Evolutionary conservation across 2,888 invertebrate species (phyloP), one percentile per base, ranked within the genome.

Genomic region (Drepana falcataria): DNA sequence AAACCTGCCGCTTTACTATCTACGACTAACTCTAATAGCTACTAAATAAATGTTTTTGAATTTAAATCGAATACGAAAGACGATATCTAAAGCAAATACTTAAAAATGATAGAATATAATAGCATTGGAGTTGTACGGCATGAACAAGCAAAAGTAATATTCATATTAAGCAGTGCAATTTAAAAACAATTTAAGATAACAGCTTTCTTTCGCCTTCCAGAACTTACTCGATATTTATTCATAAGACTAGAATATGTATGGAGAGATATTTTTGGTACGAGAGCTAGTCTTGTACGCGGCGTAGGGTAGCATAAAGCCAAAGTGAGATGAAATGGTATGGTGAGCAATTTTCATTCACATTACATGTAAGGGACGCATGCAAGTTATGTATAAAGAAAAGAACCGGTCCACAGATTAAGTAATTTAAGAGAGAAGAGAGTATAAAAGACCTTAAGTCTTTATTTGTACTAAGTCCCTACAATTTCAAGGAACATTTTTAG

Each of bases 151-250:
- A 37, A 5, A 37, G 5, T 4, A 37, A 37, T 37, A 37, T 5
- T 4, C 5, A 3, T 37, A 37, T 4, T 37, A 37, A 37, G 5
- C 37, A 37, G 21, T n/a, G 37, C 6, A 49, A 67, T 69, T 67
- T 55, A 64, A 66, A 71, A 69, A 64, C 59, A 60, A 64, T 59
- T 54, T 51, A 48, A 55, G 59, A 55, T 64, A 62, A 61, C 66
- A 68, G 60, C 56, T 59, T 59, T 57, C 61, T 55, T 53, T 60
- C 59, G 64, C 58, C 61, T 55, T 53, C 59, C 59, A 63, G 66
- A 73, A 79, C 70, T 70, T 77, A 76, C 75, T 70, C 69, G 66
- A 78, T 79, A 82, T 73, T 77, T 84, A 83, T 84, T 83, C 81
- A 84, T 82, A 77, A 79, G 65, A 73, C 66, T 71, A 70, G 79